A percentile compares a stretch with the other conserved stretches of the same genome.
These are phyloP conservation scores for Monochamus saltuarius DNA, from an alignment of 1,140 invertebrate genomes.

Conservation along the genomic window DNA sequence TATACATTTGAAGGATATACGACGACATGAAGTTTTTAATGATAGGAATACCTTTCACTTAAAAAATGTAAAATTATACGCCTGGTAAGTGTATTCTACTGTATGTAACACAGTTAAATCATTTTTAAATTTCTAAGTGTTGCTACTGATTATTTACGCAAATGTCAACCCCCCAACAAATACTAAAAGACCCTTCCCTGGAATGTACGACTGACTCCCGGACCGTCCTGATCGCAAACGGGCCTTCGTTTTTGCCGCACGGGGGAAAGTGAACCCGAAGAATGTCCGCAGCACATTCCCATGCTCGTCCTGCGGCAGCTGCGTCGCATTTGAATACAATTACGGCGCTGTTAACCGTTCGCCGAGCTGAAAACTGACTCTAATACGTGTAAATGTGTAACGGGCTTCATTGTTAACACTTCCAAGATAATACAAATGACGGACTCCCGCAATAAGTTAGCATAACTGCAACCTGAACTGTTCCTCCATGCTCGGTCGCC, in stretches of 20 bases:
- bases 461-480: slow-evolving; percentile 6
- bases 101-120: too few relatives aligned
- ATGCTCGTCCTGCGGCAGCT: background rate
- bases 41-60: too few relatives aligned
- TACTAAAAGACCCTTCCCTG: too few relatives aligned
- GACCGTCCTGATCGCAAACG: background rate
- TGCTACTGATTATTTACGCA: too few relatives aligned
- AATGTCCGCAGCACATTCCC: background rate
- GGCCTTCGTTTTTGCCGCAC: background rate
- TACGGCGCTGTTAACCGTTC: background rate
- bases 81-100: too few relatives aligned
- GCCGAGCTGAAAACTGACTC: slow-evolving; percentile 6
- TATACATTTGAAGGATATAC: too few relatives aligned
- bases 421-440: slow-evolving; percentile 16
- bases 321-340: slow-evolving; percentile 23
- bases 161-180: too few relatives aligned
- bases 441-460: slow-evolving; percentile 19
- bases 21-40: too few relatives aligned
- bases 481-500: background rate
- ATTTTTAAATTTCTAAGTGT: too few relatives aligned
- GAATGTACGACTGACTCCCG: too few relatives aligned
- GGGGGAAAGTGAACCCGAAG: background rate
- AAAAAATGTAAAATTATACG: too few relatives aligned
- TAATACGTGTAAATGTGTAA: slow-evolving; percentile 25
- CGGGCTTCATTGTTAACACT: slow-evolving; percentile 22